Evolutionary conservation across 1,140 invertebrate genomes (phyloP).

Genomic region (Tetraneura akinire): DNA sequence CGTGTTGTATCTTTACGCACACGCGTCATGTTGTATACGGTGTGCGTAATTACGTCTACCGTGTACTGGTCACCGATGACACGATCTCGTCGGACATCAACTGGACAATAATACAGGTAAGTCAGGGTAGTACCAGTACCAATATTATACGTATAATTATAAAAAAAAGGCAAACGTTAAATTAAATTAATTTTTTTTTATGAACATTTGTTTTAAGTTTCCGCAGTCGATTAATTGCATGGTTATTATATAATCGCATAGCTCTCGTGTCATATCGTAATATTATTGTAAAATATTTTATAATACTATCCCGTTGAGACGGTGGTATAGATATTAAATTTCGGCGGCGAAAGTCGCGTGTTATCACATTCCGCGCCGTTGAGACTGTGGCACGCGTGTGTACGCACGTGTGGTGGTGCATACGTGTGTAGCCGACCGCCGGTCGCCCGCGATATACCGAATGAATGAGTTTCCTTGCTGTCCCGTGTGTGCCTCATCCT

Average conservation of each 20-base stretch:
- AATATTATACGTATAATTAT: too few relatives aligned
- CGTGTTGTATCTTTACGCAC: neutral
- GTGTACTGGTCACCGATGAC: slow-evolving; percentile 34
- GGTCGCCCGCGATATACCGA: neutral
- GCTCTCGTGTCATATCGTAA: neutral
- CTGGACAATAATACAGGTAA: slow-evolving; percentile 16
- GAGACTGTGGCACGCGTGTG: neutral
- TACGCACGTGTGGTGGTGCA: neutral
- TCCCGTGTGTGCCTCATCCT: slow-evolving; percentile 52
- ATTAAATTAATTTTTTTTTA: too few relatives aligned
- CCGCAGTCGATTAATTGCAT: too few relatives aligned
- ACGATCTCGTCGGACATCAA: neutral
- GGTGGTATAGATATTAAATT: too few relatives aligned
- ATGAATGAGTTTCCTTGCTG: slow-evolving; percentile 43
- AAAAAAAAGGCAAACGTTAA: too few relatives aligned
- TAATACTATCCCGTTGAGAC: too few relatives aligned
- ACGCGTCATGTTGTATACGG: neutral
- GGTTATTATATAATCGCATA: too few relatives aligned
- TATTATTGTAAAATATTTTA: too few relatives aligned
- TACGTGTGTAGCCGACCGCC: slow-evolving; percentile 11
- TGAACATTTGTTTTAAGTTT: too few relatives aligned
- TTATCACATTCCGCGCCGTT: slow-evolving; percentile 52
- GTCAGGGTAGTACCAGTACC: neutral
- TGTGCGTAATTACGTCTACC: slow-evolving; percentile 14
- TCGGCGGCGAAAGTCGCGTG: slow-evolving; percentile 52